Base-by-base conservation (phyloP, 2,797 vertebrate genomes). In the Sebastes flavidus region DNA sequence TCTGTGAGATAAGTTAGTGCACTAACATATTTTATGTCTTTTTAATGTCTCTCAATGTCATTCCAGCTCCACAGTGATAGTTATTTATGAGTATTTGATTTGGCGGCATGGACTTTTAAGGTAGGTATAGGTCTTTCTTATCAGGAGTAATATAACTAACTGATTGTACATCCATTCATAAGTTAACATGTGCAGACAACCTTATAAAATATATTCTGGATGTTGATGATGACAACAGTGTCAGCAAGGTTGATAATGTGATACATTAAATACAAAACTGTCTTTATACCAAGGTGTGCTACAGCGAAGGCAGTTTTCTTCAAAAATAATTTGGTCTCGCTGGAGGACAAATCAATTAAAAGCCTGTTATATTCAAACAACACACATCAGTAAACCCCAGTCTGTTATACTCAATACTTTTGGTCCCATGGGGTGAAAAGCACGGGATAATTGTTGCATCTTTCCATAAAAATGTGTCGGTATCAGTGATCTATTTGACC, bases 301-400 rank as follows among this genome's bases (percentile, higher is more conserved):
- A 20, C 24, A 63, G 46, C 10, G 3, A 38, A 65, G 36, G 9
- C 62, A 52, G 42, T 42, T 68, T 66, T 74, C 58, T 46, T 65
- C 4, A 16, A 73, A 77, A 79, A 71, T 29, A 59, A 83, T 85
- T 66, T 55, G 4, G 5, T 84, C 54, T 90, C 16, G 29, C 68
- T 86, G 46, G 73, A 83, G 75, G 78, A 86, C 13, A 80, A 90
- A 84, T 87, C 80, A 84, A 80, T 89, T 88, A 84, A 85, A 82
- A 77, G 8, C 73, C 32, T 72, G 76, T 87, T 88, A 79, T 60
- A 49, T 79, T 88, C 61, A 73, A 84, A 86, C 56, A 81, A 71
- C 72, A 77, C 83, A 80, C 83, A 82, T 81, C 77, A 80, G 68
- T 85, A 81, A 81, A 84, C 72, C 73, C 42, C 71, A 78, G 66